Conservation (phyloP, 2,113 vertebrate species). For the Colossoma macropomum region DNA sequence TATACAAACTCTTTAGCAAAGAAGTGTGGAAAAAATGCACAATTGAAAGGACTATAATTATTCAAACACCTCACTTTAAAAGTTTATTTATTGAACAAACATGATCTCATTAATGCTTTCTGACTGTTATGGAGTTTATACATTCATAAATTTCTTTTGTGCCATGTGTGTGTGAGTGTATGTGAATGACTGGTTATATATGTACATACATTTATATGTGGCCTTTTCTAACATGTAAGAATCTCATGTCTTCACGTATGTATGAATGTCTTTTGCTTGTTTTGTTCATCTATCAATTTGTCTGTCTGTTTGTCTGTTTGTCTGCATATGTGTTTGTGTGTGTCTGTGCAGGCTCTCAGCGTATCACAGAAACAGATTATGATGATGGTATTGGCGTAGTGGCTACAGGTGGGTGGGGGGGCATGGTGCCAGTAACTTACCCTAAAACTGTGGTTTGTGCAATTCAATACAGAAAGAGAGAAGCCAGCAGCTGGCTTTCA, state of each 20-base stretch:
- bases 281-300: conserved; percentile 47
- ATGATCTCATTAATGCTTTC: not conserved
- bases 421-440: conserved; percentile 53
- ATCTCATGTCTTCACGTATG: conserved; percentile 28
- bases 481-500: conserved; percentile 43
- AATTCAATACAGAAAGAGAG: conserved; percentile 31
- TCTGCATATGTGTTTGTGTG: conserved; percentile 53
- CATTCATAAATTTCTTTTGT: conserved; percentile 27
- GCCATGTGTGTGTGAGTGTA: conserved; percentile 20
- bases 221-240: conserved; percentile 4
- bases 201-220: not conserved
- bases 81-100: not conserved
- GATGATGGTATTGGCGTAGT: conserved; percentile 95
- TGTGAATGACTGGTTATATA: not conserved
- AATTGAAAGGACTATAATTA: not conserved
- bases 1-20: no score
- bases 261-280: conserved; percentile 22
- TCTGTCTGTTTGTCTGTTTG: conserved; percentile 51
- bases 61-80: not conserved
- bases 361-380: conserved; percentile 90
- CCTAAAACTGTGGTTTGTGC: conserved; percentile 58
- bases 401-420: conserved; percentile 93
- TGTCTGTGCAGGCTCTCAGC: conserved; percentile 90
- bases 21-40: no score
- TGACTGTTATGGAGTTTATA: not conserved